phyloP scores from a whole-genome alignment of 2,888 invertebrate genomes.

The Rhingia campestris region DNA sequence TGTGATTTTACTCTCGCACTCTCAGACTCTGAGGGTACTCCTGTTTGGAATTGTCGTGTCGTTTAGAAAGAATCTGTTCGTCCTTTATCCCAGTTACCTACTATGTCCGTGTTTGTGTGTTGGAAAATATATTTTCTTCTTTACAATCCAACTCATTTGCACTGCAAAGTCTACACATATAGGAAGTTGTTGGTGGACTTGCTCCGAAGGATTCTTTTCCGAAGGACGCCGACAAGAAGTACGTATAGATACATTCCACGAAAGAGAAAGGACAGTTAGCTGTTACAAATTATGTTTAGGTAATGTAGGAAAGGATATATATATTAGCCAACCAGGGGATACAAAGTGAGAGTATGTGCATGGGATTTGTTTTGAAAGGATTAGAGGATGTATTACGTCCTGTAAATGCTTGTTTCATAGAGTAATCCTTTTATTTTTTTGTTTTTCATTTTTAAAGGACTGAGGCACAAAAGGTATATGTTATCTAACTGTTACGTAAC shows the following conservation, averaged over 20 bases:
- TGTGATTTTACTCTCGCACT: constrained; percentile 34
- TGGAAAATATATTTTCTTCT: constrained; percentile 24
- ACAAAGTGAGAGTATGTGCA: constrained; percentile 20
- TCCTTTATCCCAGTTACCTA: constrained; percentile 27
- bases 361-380: constrained; percentile 44
- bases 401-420: constrained; percentile 54
- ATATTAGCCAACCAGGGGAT: constrained; percentile 63
- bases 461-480: not conserved
- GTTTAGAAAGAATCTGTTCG: constrained; percentile 18
- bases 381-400: constrained; percentile 58
- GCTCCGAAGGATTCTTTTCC: not conserved
- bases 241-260: not conserved
- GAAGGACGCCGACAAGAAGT: not conserved
- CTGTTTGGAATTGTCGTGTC: not conserved
- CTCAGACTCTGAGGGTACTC: not conserved
- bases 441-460: not conserved
- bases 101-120: not conserved
- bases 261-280: constrained; percentile 33
- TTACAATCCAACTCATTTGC: constrained; percentile 36
- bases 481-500: not conserved
- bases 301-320: constrained; percentile 61
- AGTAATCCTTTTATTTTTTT: not conserved
- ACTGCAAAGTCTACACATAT: constrained; percentile 1
- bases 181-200: not conserved
- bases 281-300: constrained; percentile 68